Evolutionary conservation across 1,140 invertebrate species (phyloP), one percentile per base, ranked within the genome.

Genomic region (Bicyclus anynana): DNA sequence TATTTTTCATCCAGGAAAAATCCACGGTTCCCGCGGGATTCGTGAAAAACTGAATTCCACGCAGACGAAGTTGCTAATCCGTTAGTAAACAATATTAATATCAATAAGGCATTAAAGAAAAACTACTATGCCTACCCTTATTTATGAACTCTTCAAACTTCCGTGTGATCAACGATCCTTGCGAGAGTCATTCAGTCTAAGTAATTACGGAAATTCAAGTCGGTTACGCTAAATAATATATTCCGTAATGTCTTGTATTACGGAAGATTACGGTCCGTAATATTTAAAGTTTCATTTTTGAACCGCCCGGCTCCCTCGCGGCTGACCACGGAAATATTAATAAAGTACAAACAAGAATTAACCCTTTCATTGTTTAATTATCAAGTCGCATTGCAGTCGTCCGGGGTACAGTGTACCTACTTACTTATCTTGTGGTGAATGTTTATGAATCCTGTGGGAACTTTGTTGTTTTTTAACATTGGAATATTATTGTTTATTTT

Each of bases 311-410:
- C 52, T 57, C 63, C 49, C 65, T 27, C 37, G 62, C 60, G 59
- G 46, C 51, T 73, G 70, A 73, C 70, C 67, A 67, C 49, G 61
- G 62, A 53, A 61, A 57, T 67, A 38, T 67, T 67, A 59, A 61
- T 63, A 61, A 64, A 55, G 49, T 57, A 65, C 54, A 62, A 68
- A 69, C 58, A 62, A 58, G 59, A 59, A 52, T 65, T 52, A 17
- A 52, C 27, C 49, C 49, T 53, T 59, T 48, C 56, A 54, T 66
- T 56, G 61, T 62, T 60, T 33, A 59, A 40, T 42, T 20, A 59
- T 44, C 6, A 6, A 23, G 60, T 62, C 64, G 64, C 61, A 62
- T 51, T 69, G 70, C 67, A 67, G 60, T 40, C 17, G 37, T 40
- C 37, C 5, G 14, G 16, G 37, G 13, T 40, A 40, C 37, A 17